Percentiles rank a stretch among this genome's conserved stretches.
These are phyloP conservation scores for Invenusta paracnida DNA, from an alignment of 2,888 invertebrate species.

Conservation along the genomic window DNA sequence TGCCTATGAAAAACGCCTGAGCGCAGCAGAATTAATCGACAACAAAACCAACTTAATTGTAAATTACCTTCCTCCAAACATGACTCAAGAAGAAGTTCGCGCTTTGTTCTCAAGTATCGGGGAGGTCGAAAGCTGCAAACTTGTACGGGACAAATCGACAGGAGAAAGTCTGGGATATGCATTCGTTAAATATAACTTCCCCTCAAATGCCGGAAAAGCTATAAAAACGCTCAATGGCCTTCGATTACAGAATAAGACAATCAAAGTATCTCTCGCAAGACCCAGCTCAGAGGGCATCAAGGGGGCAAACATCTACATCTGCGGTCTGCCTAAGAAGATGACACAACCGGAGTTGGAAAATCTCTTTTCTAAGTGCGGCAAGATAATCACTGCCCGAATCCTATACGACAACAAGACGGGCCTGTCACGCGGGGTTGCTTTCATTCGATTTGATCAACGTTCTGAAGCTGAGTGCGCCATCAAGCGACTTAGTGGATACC, in stretches of 20 bases:
- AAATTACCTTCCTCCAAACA: constrained; percentile 97
- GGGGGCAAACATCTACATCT: constrained; percentile 62
- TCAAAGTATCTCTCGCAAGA: constrained; percentile 66
- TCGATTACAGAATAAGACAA: constrained; percentile 96
- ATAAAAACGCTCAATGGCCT: constrained; percentile 95
- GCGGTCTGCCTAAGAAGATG: constrained; percentile 60
- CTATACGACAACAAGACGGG: constrained; percentile 61
- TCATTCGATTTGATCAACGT: constrained; percentile 84
- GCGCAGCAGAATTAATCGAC: background rate
- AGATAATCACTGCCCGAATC: constrained; percentile 61
- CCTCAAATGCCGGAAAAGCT: constrained; percentile 97
- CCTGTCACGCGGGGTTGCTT: constrained; percentile 84
- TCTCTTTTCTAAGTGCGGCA: constrained; percentile 60
- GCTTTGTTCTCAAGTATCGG: constrained; percentile 96
- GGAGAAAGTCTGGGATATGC: constrained; percentile 98
- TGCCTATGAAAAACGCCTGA: background rate
- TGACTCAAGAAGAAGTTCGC: constrained; percentile 98
- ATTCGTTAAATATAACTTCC: constrained; percentile 90
- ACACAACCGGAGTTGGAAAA: constrained; percentile 61
- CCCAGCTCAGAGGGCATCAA: constrained; percentile 62
- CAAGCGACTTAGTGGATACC: constrained; percentile 74
- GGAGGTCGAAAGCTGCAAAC: constrained; percentile 96
- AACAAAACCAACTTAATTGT: constrained; percentile 90
- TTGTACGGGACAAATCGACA: constrained; percentile 95
- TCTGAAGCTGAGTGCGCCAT: constrained; percentile 83